These are phyloP conservation scores for Actinernus sp. DNA, from an alignment of 92 coral and sea anemone genomes.

Conservation along the genomic window DNA sequence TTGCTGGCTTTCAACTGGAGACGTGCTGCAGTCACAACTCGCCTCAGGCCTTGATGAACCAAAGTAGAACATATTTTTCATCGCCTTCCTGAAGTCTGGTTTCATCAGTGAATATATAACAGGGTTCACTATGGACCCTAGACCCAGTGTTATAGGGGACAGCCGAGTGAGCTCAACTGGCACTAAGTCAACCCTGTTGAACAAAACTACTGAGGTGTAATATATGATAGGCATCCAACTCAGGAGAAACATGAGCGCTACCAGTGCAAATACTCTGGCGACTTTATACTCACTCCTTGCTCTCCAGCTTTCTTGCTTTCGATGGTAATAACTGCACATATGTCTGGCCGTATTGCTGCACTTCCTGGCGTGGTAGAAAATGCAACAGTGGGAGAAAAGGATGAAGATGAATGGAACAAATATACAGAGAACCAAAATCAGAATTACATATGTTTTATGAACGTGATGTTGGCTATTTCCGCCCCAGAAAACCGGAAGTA, in stretches of 20 bases:
- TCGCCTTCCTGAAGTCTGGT: constrained; percentile 79
- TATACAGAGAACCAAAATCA: constrained; percentile 49
- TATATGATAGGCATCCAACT: constrained; percentile 82
- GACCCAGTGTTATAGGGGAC: constrained; percentile 78
- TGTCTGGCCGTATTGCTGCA: too few relatives aligned
- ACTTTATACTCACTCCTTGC: constrained; percentile 66
- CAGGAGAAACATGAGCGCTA: constrained; percentile 74
- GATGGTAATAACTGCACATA: too few relatives aligned
- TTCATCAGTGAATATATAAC: constrained; percentile 81
- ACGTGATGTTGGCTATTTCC: constrained; percentile 40
- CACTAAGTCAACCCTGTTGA: constrained; percentile 28
- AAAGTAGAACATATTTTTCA: constrained; percentile 50
- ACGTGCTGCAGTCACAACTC: too few relatives aligned
- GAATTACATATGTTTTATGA: constrained; percentile 62
- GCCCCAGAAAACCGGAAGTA: constrained; percentile 72
- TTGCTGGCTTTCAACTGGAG: too few relatives aligned
- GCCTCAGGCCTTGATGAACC: too few relatives aligned
- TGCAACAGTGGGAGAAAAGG: constrained; percentile 55
- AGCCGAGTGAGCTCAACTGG: constrained; percentile 50
- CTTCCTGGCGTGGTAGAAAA: constrained; percentile 72
- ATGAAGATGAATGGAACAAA: constrained; percentile 65
- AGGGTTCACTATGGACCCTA: constrained; percentile 79
- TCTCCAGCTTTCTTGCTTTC: too few relatives aligned
- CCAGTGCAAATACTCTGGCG: constrained; percentile 77
- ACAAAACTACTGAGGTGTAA: constrained; percentile 55